Evolutionary conservation across 2,888 invertebrate genomes (phyloP).

Genomic region (Urechis unicinctus): DNA sequence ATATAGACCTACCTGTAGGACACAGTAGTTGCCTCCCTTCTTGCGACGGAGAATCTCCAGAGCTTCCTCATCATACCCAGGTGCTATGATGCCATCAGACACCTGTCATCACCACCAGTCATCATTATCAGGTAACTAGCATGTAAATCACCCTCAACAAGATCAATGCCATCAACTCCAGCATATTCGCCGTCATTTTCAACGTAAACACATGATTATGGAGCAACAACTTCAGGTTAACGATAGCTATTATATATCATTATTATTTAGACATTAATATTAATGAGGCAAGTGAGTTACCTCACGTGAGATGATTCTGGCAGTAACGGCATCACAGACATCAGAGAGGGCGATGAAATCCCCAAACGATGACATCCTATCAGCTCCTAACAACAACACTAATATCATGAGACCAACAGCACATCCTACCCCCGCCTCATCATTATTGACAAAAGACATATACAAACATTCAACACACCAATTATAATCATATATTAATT

Average conservation of each 20-base stretch:
- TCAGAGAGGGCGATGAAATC: constrained; percentile 95
- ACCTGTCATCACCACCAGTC: constrained; percentile 57
- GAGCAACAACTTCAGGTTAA: neutral
- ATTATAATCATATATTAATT: too few relatives aligned
- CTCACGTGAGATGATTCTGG: constrained; percentile 77
- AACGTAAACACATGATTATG: neutral
- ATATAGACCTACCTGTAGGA: constrained; percentile 61
- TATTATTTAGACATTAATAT: neutral
- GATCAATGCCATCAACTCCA: neutral
- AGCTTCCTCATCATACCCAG: constrained; percentile 79
- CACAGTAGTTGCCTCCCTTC: constrained; percentile 86
- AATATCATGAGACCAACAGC: too few relatives aligned
- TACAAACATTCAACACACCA: too few relatives aligned
- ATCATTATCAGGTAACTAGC: neutral
- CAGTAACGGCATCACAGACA: constrained; percentile 80
- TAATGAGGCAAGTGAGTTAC: constrained; percentile 39
- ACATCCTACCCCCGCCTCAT: too few relatives aligned
- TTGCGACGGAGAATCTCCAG: constrained; percentile 83
- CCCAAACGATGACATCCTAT: constrained; percentile 98
- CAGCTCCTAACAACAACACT: constrained; percentile 62
- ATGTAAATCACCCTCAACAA: neutral
- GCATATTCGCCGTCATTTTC: too few relatives aligned
- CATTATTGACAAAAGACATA: too few relatives aligned
- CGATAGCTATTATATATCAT: neutral
- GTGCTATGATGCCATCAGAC: constrained; percentile 97